A percentile compares a stretch with the other conserved stretches of the same genome.
Evolutionary conservation across 2,797 vertebrate genomes (phyloP).

Genomic region (Pseudochirops corinnae): DNA sequence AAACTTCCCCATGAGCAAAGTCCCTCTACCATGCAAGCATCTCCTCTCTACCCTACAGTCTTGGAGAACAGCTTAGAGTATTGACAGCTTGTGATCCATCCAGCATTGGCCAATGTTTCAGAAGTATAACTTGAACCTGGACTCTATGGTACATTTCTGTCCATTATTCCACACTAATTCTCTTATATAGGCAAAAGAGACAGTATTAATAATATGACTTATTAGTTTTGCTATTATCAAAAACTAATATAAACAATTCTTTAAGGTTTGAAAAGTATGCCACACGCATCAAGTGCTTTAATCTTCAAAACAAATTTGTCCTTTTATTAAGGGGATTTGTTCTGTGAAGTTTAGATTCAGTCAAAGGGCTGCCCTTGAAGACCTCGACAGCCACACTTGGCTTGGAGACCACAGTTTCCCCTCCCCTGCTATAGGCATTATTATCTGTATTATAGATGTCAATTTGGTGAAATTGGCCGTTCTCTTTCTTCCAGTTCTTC

Average conservation of each 20-base stretch:
- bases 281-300: not conserved
- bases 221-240: not conserved
- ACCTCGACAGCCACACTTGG: too few relatives aligned
- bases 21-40: not conserved
- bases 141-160: not conserved
- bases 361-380: too few relatives aligned
- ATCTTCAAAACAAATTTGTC: not conserved
- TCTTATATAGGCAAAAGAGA: not conserved
- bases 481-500: not conserved
- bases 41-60: not conserved
- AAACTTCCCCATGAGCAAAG: not conserved
- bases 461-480: not conserved
- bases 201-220: not conserved
- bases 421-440: not conserved
- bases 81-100: too few relatives aligned
- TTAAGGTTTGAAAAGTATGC: not conserved
- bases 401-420: too few relatives aligned
- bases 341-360: too few relatives aligned
- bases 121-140: not conserved
- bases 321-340: too few relatives aligned
- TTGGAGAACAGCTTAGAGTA: not conserved
- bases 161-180: not conserved
- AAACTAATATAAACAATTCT: not conserved
- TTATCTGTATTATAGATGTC: not conserved
- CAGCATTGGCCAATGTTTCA: not conserved